Conservation (phyloP, 2,888 invertebrate species). For the Mycogona germanica region DNA sequence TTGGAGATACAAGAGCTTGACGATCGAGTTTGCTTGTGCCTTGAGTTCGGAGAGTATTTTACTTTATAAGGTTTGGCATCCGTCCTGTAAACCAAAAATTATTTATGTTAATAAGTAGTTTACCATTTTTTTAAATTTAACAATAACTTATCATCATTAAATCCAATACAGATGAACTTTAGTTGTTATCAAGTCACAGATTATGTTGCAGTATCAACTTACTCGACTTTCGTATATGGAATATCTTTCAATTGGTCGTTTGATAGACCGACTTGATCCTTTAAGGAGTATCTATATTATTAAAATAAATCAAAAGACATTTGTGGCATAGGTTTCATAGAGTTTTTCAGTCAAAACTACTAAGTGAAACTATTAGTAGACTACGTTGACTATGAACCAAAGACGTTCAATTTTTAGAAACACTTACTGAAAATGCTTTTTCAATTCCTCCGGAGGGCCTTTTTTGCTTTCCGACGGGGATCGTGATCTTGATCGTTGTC, state of each 20-base stretch:
- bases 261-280: constrained; percentile 14
- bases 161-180: neutral
- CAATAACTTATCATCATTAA: neutral
- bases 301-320: neutral
- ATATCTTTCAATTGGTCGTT: constrained; percentile 18
- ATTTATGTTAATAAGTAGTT: no score
- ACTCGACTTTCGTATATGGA: constrained; percentile 20
- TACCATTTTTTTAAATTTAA: neutral
- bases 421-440: constrained; percentile 64
- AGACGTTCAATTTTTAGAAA: no score
- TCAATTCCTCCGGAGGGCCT: constrained; percentile 61
- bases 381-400: no score
- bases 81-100: constrained; percentile 6
- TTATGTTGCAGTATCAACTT: constrained; percentile 12
- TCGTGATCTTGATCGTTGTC: constrained; percentile 46
- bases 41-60: constrained; percentile 14
- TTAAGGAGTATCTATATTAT: constrained; percentile 15
- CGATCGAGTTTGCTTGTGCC: constrained; percentile 8
- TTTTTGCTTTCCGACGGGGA: constrained; percentile 41
- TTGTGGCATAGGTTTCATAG: neutral
- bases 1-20: neutral
- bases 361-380: no score
- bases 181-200: neutral
- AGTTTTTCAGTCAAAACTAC: neutral
- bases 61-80: constrained; percentile 15